These are phyloP conservation scores for Microdon myrmicae DNA, from an alignment of 2,888 invertebrate species.

Conservation along the genomic window DNA sequence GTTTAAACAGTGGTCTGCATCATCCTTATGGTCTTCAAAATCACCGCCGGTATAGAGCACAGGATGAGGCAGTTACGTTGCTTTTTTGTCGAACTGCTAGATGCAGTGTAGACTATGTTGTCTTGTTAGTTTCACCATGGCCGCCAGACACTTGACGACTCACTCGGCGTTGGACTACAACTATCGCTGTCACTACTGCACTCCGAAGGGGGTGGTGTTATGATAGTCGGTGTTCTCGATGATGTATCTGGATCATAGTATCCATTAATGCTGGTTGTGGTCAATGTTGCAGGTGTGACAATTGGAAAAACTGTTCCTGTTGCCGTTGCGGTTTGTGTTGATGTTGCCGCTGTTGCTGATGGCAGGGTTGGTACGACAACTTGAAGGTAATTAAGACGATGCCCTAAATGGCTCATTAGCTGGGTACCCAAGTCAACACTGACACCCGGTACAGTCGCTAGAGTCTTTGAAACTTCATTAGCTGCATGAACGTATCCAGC, in stretches of 20 bases:
- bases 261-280: conserved; percentile 23
- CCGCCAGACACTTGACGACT: conserved; percentile 63
- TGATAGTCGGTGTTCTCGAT: conserved; percentile 55
- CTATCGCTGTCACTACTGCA: conserved; percentile 64
- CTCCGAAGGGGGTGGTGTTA: conserved; percentile 66
- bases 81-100: no score
- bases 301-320: conserved; percentile 24
- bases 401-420: conserved; percentile 90
- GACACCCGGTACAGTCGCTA: conserved; percentile 87
- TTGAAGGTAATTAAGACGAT: conserved; percentile 75
- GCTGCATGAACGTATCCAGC: conserved; percentile 91
- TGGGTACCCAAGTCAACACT: conserved; percentile 88
- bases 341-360: conserved; percentile 15
- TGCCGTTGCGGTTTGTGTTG: conserved; percentile 7
- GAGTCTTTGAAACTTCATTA: conserved; percentile 86
- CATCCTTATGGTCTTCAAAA: no score
- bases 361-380: conserved; percentile 63
- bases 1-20: no score
- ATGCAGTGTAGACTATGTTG: no score
- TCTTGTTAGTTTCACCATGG: conserved; percentile 63
- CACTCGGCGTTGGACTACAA: conserved; percentile 65
- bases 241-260: conserved; percentile 40
- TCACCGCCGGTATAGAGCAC: no score
- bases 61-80: no score
- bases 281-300: conserved; percentile 27